Base-by-base conservation (phyloP, 2,888 invertebrate species). In the Magallana nippona region DNA sequence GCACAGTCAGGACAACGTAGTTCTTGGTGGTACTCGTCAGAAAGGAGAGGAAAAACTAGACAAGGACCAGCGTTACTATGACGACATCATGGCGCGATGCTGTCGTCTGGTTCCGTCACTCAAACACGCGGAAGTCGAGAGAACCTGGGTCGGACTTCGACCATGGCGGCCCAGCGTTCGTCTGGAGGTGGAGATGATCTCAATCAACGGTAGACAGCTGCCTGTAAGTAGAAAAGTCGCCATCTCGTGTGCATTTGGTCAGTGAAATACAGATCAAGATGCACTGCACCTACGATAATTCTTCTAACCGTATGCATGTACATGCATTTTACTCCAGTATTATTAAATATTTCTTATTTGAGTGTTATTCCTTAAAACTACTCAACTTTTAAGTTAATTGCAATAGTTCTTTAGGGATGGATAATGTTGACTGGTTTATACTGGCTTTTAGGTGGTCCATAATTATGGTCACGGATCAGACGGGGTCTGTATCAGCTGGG, bases 381-480 rank as follows among this genome's bases (percentile, higher is more conserved):
- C 44, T 44, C 44, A 44, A 44, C 0, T n/a, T n/a, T n/a, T n/a
- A n/a, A 8, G 8, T 8, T 3, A 44, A 8, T 44, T 8, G 44
- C 44, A 8, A 8, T 8, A 8, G 44, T 44, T 44, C 5, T 44
- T 44, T n/a, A n/a, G n/a, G n/a, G n/a, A n/a, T n/a, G n/a, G n/a
- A n/a, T n/a, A n/a, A n/a, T n/a, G n/a, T n/a, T n/a, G n/a, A n/a
- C n/a, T n/a, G n/a, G n/a, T n/a, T n/a, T n/a, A n/a, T n/a, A n/a
- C n/a, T n/a, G n/a, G n/a, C n/a, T n/a, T n/a, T n/a, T n/a, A 96
- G 95, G 95, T 98, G 56, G 96, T 98, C 5, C 98, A 98, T 93
- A 97, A 98, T 94, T 98, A 98, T 92, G 98, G 98, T 0, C 98
- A 98, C 93, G 98, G 98, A 0, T 98, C 98, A 0, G 98, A 98